Evolutionary conservation across 2,888 invertebrate genomes (phyloP), one percentile per base, ranked within the genome.

Genomic region (Drosophila limbata): DNA sequence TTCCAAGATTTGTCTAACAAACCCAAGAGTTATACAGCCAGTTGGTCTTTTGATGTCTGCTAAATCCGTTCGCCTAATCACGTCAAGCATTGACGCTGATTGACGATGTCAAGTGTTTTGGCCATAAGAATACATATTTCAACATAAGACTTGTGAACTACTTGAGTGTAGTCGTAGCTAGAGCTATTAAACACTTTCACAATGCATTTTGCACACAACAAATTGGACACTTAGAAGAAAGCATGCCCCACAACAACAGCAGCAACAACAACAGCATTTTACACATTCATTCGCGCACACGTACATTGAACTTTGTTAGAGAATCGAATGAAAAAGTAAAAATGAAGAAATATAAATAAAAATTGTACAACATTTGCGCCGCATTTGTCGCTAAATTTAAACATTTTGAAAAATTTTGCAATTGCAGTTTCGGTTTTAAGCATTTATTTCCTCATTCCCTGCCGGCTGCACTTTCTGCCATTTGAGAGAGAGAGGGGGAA

Each of bases 91-190:
- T 69, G 39, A 60, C 62, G 59, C 63, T 88, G 90, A 91, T 90
- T 85, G 91, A 90, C 88, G 86, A 83, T 85, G 88, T 86, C 91
- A 90, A 85, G 78, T 90, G 90, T 79, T 72, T 66, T 45, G n/a
- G 66, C 28, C 53, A 53, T 48, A 53, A 47, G 15, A 25, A 57
- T 64, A 53, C 15, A 47, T 74, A 19, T 50, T 44, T 57, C 15
- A 42, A 61, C 17, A 40, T 13, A 28, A 33, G 21, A 35, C 4
- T 35, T n/a, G 10, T 55, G 25, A 25, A 33, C 31, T 35, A 35
- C 33, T 15, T 2, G 11, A 28, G 28, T 25, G 15, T 25, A 15
- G 21, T 25, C 0, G 25, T 17, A 15, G 65, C 44, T 40, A 28
- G 21, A 63, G 44, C 77, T 69, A 63, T 68, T 81, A 80, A 84